Evolutionary conservation across 2,888 invertebrate genomes (phyloP).

Genomic region (Mycalesis mineus): DNA sequence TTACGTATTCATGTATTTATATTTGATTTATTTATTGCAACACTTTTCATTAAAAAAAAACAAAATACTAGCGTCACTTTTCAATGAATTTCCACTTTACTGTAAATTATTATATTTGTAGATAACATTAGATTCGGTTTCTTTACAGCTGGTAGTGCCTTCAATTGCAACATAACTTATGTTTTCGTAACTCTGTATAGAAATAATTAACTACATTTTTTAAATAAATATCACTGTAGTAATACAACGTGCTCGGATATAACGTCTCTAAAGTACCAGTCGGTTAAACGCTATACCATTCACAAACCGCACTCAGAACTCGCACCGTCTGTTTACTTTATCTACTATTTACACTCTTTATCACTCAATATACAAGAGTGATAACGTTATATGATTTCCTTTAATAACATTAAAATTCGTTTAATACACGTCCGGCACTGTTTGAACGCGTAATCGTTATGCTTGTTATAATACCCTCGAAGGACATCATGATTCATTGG

Average conservation of each 20-base stretch:
- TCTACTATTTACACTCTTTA: conserved; percentile 35
- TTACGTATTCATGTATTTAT: too few relatives aligned
- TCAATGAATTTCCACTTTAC: not conserved
- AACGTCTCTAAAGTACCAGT: too few relatives aligned
- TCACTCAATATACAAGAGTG: conserved; percentile 21
- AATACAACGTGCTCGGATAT: too few relatives aligned
- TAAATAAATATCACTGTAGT: too few relatives aligned
- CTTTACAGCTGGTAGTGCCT: too few relatives aligned
- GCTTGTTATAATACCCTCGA: conserved; percentile 9
- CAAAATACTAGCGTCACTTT: not conserved
- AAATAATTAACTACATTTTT: too few relatives aligned
- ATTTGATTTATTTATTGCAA: too few relatives aligned
- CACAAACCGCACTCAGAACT: not conserved
- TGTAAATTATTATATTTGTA: too few relatives aligned
- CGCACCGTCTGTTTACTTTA: conserved; percentile 20
- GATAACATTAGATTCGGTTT: too few relatives aligned
- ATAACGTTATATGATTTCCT: not conserved
- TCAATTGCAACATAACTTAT: too few relatives aligned
- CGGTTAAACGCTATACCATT: not conserved
- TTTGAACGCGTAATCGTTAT: conserved; percentile 10
- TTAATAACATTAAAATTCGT: not conserved
- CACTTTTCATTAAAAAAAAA: too few relatives aligned
- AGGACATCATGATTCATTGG: not conserved
- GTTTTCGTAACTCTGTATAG: too few relatives aligned
- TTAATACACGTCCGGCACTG: conserved; percentile 17